Percentiles rank a stretch among this genome's conserved stretches.
Conservation (phyloP, 2,888 invertebrate genomes). For the Linnaemya vulpina region DNA sequence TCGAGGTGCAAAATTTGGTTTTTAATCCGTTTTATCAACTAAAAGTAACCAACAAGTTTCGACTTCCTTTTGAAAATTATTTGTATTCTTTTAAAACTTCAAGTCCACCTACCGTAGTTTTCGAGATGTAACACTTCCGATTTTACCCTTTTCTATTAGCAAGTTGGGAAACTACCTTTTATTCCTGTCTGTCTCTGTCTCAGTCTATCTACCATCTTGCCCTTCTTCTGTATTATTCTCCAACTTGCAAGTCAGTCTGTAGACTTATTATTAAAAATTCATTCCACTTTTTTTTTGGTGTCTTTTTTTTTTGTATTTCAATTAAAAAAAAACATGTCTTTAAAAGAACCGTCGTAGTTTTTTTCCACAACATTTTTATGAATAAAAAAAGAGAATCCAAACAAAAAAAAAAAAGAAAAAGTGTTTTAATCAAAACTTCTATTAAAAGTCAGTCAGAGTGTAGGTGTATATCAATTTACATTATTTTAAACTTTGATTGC, state of each 20-base stretch:
- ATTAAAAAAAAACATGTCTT: neutral
- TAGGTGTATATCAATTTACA: conserved; percentile 33
- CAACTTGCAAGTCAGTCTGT: neutral
- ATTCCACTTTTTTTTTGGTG: neutral
- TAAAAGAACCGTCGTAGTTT: neutral
- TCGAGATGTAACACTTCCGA: too few relatives aligned
- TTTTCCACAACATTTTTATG: neutral
- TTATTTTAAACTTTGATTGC: conserved; percentile 11
- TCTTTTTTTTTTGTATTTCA: neutral
- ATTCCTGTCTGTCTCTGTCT: too few relatives aligned
- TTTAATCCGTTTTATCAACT: too few relatives aligned
- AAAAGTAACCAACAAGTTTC: too few relatives aligned
- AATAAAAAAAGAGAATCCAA: conserved; percentile 1
- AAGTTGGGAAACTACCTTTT: too few relatives aligned
- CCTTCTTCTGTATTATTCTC: neutral
- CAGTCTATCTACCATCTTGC: too few relatives aligned
- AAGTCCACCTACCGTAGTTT: too few relatives aligned
- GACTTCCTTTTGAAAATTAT: too few relatives aligned
- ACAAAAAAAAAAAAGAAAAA: neutral
- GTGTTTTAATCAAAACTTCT: conserved; percentile 53
- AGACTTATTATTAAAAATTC: neutral
- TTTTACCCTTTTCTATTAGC: too few relatives aligned
- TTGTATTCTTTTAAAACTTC: too few relatives aligned
- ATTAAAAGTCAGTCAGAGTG: conserved; percentile 21
- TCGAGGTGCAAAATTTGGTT: too few relatives aligned